A percentile compares a stretch with the other conserved stretches of the same genome.
These are phyloP conservation scores for Aphelinus atriplicis DNA, from an alignment of 1,140 invertebrate genomes.

Conservation along the genomic window DNA sequence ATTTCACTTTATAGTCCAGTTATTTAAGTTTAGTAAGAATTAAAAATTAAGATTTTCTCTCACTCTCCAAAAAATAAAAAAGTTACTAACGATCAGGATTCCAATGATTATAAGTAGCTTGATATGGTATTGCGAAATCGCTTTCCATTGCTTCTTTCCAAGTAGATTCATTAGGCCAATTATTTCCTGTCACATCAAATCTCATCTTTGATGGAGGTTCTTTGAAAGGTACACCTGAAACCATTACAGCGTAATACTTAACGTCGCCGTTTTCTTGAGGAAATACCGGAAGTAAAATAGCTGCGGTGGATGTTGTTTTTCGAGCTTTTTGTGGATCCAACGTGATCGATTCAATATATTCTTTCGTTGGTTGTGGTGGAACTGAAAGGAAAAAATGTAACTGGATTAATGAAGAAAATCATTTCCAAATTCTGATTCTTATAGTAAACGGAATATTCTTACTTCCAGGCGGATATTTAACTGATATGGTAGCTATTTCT, in stretches of 20 bases:
- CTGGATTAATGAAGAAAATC: not conserved
- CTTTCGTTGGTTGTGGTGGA: slow-evolving; percentile 48
- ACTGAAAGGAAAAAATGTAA: slow-evolving; percentile 42
- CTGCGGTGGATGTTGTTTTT: slow-evolving; percentile 51
- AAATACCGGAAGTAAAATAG: slow-evolving; percentile 57
- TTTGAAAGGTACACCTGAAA: slow-evolving; percentile 44
- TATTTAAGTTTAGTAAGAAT: too few relatives aligned
- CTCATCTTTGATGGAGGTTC: slow-evolving; percentile 40
- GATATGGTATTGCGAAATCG: slow-evolving; percentile 55
- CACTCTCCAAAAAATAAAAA: not conserved
- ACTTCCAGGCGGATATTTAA: slow-evolving; percentile 57
- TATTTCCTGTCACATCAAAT: slow-evolving; percentile 36
- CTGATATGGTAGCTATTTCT: slow-evolving; percentile 15
- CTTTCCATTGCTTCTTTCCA: slow-evolving; percentile 54
- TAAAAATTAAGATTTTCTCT: too few relatives aligned
- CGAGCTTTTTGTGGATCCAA: slow-evolving; percentile 53
- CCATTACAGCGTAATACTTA: slow-evolving; percentile 57
- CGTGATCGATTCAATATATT: slow-evolving; percentile 53
- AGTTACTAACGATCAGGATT: slow-evolving; percentile 49
- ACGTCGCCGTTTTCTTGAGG: slow-evolving; percentile 49
- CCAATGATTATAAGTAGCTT: slow-evolving; percentile 51
- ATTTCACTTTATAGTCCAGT: too few relatives aligned
- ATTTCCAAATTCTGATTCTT: too few relatives aligned
- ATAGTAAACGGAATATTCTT: slow-evolving; percentile 31
- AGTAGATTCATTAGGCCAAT: slow-evolving; percentile 49